phyloP scores from a whole-genome alignment of 2,888 invertebrate genomes.

The Nycteola revayana region DNA sequence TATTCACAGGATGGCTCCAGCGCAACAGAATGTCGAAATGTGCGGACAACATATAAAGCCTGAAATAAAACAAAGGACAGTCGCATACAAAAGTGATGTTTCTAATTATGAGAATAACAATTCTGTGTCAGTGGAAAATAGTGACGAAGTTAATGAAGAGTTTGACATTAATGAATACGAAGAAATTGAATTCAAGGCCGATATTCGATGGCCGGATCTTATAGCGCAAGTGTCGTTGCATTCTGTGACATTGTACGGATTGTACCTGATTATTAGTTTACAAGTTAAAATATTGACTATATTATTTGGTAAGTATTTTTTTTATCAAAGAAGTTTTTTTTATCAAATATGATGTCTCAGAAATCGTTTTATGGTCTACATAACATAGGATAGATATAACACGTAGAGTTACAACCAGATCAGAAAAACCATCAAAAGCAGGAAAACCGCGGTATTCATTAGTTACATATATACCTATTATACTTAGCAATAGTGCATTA shows the following conservation, averaged over 20 bases:
- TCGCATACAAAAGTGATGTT: conserved; percentile 28
- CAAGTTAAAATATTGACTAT: conserved; percentile 83
- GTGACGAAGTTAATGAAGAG: conserved; percentile 49
- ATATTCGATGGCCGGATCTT: conserved; percentile 88
- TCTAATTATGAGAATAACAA: conserved; percentile 53
- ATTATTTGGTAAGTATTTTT: conserved; percentile 86
- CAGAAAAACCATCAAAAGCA: no score
- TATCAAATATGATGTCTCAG: no score
- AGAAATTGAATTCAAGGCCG: conserved; percentile 79
- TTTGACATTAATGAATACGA: conserved; percentile 68
- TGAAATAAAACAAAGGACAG: conserved; percentile 48
- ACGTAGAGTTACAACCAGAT: no score
- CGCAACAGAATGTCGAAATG: conserved; percentile 51
- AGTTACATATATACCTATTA: no score
- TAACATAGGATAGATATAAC: no score
- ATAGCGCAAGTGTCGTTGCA: conserved; percentile 87
- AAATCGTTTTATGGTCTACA: no score
- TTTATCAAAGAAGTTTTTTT: no score
- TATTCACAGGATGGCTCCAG: conserved; percentile 55
- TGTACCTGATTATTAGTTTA: conserved; percentile 83
- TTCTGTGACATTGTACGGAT: conserved; percentile 85
- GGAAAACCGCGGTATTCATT: no score
- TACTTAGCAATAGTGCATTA: no score
- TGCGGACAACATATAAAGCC: conserved; percentile 40
- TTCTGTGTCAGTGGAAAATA: conserved; percentile 40